Conservation (phyloP, 2,888 invertebrate genomes). For the Lithodes maja region DNA sequence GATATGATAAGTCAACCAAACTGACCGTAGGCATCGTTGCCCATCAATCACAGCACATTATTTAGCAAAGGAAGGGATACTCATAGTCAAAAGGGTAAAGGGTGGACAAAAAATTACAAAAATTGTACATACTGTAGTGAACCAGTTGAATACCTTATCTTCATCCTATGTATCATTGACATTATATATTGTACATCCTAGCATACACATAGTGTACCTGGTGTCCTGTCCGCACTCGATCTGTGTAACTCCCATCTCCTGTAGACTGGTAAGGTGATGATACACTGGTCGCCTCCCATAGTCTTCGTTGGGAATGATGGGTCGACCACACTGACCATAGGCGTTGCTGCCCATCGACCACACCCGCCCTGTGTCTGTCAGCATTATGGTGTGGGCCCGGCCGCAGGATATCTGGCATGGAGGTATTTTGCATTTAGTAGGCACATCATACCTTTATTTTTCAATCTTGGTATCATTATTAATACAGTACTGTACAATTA, state of each 20-base stretch:
- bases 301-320: slow-evolving; percentile 84
- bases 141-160: no score
- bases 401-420: slow-evolving; percentile 82
- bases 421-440: no score
- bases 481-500: not conserved
- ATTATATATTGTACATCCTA: no score
- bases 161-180: no score
- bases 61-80: slow-evolving; percentile 69
- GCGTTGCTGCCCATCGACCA: slow-evolving; percentile 93
- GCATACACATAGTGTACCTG: no score
- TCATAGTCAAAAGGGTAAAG: not conserved
- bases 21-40: no score
- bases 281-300: slow-evolving; percentile 82
- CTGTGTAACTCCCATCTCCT: slow-evolving; percentile 77
- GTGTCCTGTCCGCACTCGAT: slow-evolving; percentile 75
- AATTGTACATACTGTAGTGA: no score
- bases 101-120: no score
- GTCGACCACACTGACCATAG: slow-evolving; percentile 94
- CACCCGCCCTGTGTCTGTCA: slow-evolving; percentile 86
- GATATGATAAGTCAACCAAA: no score
- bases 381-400: slow-evolving; percentile 87
- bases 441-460: no score
- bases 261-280: slow-evolving; percentile 81
- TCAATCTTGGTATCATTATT: no score
- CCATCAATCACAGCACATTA: no score